A percentile compares a stretch with the other conserved stretches of the same genome.
Evolutionary conservation across 2,888 invertebrate species (phyloP).

Genomic region (Himalopsyche kuldschensis): DNA sequence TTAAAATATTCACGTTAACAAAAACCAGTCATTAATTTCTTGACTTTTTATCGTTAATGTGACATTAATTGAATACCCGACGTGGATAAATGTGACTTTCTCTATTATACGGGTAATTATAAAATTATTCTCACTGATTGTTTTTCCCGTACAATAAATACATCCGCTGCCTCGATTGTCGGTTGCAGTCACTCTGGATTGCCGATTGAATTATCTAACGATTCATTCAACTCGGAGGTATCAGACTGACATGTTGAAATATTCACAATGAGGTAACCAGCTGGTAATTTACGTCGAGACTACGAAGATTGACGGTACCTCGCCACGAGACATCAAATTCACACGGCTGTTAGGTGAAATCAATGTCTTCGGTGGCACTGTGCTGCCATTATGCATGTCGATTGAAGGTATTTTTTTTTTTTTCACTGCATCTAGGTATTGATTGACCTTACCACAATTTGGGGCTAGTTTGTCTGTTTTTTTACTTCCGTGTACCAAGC

Average conservation of each 20-base stretch:
- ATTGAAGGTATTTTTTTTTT: too few species aligned
- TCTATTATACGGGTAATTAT: background rate
- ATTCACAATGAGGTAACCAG: background rate
- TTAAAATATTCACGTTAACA: background rate
- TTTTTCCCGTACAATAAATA: background rate
- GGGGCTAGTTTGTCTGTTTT: too few species aligned
- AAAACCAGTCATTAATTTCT: background rate
- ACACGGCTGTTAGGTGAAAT: background rate
- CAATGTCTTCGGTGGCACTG: background rate
- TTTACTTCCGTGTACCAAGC: too few species aligned
- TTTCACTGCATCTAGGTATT: too few species aligned
- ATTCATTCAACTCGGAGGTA: background rate
- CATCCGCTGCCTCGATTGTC: background rate
- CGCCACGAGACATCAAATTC: background rate
- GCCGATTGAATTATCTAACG: background rate
- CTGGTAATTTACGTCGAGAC: background rate
- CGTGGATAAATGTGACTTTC: background rate
- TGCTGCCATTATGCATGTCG: background rate
- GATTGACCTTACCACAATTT: too few species aligned
- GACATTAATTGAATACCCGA: background rate
- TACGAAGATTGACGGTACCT: background rate
- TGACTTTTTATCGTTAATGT: background rate
- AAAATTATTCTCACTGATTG: background rate
- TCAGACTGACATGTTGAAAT: background rate
- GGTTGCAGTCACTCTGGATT: background rate